Conservation (phyloP, 2,888 invertebrate species). For the Xanthia icteritia region DNA sequence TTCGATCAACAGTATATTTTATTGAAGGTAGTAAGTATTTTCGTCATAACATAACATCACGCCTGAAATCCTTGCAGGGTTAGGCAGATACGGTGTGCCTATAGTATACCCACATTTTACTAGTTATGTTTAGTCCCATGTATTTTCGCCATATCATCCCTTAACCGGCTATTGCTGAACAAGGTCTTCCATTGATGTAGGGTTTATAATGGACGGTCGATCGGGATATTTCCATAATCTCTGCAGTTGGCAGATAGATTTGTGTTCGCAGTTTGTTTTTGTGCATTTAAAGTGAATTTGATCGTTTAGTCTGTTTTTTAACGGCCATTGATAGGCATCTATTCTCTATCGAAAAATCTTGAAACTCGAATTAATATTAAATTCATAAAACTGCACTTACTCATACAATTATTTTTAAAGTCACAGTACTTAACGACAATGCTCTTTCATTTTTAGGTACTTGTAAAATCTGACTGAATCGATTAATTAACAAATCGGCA, state of each 20-base stretch:
- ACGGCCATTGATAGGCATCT: background rate
- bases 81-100: too few species aligned
- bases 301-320: background rate
- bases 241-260: constrained; percentile 38
- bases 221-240: constrained; percentile 32
- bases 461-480: too few species aligned
- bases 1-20: background rate
- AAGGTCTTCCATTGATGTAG: constrained; percentile 4
- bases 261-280: constrained; percentile 9
- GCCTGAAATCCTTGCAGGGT: too few species aligned
- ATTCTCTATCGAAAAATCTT: background rate
- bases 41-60: background rate
- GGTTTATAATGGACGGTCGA: constrained; percentile 13
- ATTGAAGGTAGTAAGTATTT: background rate
- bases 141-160: background rate
- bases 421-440: too few species aligned
- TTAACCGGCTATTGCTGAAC: constrained; percentile 29
- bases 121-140: too few species aligned
- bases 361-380: background rate
- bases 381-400: too few species aligned
- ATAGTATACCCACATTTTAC: too few species aligned
- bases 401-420: too few species aligned
- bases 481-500: too few species aligned
- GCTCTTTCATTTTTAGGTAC: too few species aligned
- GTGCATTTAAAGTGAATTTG: constrained; percentile 10